Conservation (phyloP, 2,113 vertebrate genomes). For the Nerophis lumbriciformis region DNA sequence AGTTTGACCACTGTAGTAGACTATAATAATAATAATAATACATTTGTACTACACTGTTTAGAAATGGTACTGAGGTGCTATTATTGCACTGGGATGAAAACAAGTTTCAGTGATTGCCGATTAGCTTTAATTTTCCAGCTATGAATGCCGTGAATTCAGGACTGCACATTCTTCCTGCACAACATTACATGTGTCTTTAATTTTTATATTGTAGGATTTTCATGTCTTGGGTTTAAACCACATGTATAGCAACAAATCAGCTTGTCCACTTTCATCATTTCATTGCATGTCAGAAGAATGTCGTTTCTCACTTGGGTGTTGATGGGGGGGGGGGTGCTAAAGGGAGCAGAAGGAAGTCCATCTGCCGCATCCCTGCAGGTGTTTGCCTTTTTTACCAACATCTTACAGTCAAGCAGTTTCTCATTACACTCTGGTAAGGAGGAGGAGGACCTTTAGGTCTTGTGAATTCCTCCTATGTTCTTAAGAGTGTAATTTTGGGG, state of each 20-base stretch:
- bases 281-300: slow-evolving; percentile 61
- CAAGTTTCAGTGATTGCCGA: no score
- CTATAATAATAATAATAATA: no score
- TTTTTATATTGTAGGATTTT: slow-evolving; percentile 4
- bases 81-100: no score
- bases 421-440: slow-evolving; percentile 61
- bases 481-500: slow-evolving; percentile 71
- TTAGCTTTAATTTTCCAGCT: no score
- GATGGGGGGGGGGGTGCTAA: slow-evolving; percentile 52
- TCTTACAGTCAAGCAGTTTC: slow-evolving; percentile 64
- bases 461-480: slow-evolving; percentile 60
- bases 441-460: slow-evolving; percentile 62
- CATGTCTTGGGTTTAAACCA: slow-evolving; percentile 17
- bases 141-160: background rate
- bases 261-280: slow-evolving; percentile 50
- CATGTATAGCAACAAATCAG: slow-evolving; percentile 12
- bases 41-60: no score
- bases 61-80: no score
- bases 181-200: background rate
- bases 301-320: slow-evolving; percentile 37
- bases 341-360: slow-evolving; percentile 71
- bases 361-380: slow-evolving; percentile 69
- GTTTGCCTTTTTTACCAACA: slow-evolving; percentile 65
- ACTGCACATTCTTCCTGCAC: background rate
- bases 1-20: no score